phyloP scores from a whole-genome alignment of 2,797 vertebrate genomes.

The Luscinia megarhynchos region DNA sequence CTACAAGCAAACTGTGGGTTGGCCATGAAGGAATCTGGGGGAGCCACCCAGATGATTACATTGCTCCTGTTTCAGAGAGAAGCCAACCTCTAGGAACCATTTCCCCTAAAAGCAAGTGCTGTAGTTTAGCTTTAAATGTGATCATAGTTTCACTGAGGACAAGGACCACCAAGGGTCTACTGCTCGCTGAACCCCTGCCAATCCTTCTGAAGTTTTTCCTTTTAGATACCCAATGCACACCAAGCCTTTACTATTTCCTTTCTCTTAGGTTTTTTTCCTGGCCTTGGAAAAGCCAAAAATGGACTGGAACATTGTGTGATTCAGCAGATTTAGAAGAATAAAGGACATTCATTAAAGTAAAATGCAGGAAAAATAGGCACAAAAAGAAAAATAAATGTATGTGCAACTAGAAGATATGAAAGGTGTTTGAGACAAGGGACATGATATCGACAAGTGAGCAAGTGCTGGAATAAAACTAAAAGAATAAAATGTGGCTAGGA shows the following conservation, averaged over 20 bases:
- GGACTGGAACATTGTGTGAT: neutral
- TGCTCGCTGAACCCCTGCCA: neutral
- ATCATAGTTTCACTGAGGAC: neutral
- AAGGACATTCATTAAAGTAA: neutral
- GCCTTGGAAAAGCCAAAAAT: neutral
- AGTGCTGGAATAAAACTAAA: neutral
- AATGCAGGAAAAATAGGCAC: neutral
- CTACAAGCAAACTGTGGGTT: neutral
- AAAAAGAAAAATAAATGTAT: neutral
- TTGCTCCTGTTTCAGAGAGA: neutral
- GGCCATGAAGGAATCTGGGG: neutral
- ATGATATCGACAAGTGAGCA: neutral
- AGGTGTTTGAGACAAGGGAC: neutral
- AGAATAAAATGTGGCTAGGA: neutral
- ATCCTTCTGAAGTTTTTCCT: neutral
- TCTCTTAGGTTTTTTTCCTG: neutral
- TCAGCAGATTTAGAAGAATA: slow-evolving; percentile 5
- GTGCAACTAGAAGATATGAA: neutral
- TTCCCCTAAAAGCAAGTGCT: neutral
- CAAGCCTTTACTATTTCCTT: neutral
- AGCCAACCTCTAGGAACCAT: neutral
- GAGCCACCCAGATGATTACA: neutral
- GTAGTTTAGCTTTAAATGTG: neutral
- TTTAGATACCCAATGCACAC: neutral
- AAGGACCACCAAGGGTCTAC: neutral